A percentile compares a stretch with the other conserved stretches of the same genome.
These are phyloP conservation scores for Polyploca ridens DNA, from an alignment of 2,888 invertebrate genomes.

Conservation along the genomic window DNA sequence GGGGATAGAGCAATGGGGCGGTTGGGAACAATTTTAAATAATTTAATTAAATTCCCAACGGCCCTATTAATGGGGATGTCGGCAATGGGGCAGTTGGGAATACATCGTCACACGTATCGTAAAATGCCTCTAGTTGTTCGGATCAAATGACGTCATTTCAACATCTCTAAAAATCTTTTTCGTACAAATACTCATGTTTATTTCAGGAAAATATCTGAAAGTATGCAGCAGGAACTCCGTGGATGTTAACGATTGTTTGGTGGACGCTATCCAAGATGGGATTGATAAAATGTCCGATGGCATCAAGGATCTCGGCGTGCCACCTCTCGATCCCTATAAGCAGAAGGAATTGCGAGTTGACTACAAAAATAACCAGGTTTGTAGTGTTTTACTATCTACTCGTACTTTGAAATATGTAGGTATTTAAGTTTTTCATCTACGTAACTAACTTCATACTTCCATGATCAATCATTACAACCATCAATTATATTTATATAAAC, in stretches of 20 bases:
- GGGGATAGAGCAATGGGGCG: too few species aligned
- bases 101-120: too few species aligned
- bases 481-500: too few species aligned
- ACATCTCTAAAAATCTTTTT: neutral
- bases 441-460: too few species aligned
- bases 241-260: conserved; percentile 85
- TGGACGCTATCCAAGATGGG: conserved; percentile 80
- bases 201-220: conserved; percentile 81
- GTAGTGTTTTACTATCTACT: conserved; percentile 13
- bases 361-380: conserved; percentile 78
- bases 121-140: too few species aligned
- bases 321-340: conserved; percentile 79
- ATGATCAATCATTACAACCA: too few species aligned
- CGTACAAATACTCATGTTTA: neutral
- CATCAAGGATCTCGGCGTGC: conserved; percentile 78
- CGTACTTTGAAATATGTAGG: neutral
- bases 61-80: too few species aligned
- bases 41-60: too few species aligned
- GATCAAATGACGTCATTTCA: too few species aligned
- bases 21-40: too few species aligned
- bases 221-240: conserved; percentile 82
- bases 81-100: too few species aligned
- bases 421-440: too few species aligned
- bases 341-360: conserved; percentile 70
- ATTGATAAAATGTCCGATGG: conserved; percentile 68